Conservation (phyloP, 2,888 invertebrate species). For the Eupithecia insigniata region DNA sequence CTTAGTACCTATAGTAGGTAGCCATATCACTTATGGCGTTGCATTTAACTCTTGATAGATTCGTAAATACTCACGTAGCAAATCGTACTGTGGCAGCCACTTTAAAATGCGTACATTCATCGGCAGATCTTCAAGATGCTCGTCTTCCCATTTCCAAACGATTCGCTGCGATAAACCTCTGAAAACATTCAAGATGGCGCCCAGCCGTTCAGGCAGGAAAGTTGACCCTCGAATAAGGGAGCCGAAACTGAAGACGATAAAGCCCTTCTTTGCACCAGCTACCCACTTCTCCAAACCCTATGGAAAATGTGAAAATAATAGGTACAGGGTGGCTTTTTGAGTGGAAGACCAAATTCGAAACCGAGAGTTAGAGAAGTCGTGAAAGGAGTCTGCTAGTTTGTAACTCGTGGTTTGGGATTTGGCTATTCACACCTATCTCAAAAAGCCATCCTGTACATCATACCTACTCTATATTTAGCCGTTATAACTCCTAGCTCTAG, state of each 20-base stretch:
- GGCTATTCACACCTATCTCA: too few relatives aligned
- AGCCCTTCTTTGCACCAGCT: constrained; percentile 83
- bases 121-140: constrained; percentile 77
- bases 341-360: too few relatives aligned
- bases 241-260: constrained; percentile 89
- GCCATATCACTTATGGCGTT: too few relatives aligned
- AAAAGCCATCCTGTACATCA: too few relatives aligned
- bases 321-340: too few relatives aligned
- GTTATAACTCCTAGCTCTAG: too few relatives aligned
- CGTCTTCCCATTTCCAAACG: constrained; percentile 90
- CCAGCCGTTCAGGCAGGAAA: constrained; percentile 81
- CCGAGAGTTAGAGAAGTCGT: too few relatives aligned
- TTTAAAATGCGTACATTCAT: constrained; percentile 83
- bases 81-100: constrained; percentile 88
- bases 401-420: too few relatives aligned
- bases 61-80: constrained; percentile 81
- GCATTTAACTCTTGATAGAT: not conserved
- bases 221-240: constrained; percentile 87
- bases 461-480: too few relatives aligned
- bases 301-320: not conserved
- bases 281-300: constrained; percentile 85
- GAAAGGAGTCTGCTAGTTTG: too few relatives aligned
- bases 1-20: too few relatives aligned
- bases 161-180: constrained; percentile 85
- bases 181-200: constrained; percentile 84